Conservation (phyloP, 2,888 invertebrate species). For the Drosophila phalerata region DNA sequence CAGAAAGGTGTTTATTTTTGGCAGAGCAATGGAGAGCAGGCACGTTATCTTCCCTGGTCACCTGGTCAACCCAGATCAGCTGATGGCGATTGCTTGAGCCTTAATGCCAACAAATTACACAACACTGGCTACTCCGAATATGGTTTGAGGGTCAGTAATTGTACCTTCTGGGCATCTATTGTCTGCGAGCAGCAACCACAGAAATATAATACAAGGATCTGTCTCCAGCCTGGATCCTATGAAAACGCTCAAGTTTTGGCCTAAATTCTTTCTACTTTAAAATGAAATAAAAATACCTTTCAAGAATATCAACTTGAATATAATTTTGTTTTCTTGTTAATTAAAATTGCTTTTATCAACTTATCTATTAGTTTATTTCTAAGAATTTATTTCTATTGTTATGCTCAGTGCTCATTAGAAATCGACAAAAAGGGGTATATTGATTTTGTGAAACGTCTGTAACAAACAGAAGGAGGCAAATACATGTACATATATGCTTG, state of each 20-base stretch:
- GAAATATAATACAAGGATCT: conserved; percentile 2
- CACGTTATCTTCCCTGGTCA: conserved; percentile 48
- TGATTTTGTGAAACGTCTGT: too few species aligned
- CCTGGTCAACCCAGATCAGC: conserved; percentile 29
- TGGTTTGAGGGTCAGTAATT: conserved; percentile 6
- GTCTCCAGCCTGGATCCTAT: conserved; percentile 2
- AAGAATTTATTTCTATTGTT: too few species aligned
- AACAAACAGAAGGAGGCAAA: too few species aligned
- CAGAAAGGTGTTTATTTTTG: conserved; percentile 42
- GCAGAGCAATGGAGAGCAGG: conserved; percentile 51
- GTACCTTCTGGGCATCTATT: background rate
- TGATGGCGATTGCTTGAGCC: conserved; percentile 23
- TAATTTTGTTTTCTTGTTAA: background rate
- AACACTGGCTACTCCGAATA: conserved; percentile 9
- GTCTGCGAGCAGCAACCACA: conserved; percentile 9
- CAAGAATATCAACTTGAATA: background rate
- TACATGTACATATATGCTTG: too few species aligned
- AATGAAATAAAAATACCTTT: background rate
- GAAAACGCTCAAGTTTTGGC: conserved; percentile 11
- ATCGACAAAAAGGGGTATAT: too few species aligned
- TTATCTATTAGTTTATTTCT: background rate
- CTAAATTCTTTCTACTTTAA: background rate
- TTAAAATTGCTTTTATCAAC: background rate
- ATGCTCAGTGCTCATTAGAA: too few species aligned
- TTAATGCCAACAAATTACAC: conserved; percentile 4